Percentiles rank a stretch among this genome's conserved stretches.
These are phyloP conservation scores for Rhinogobio ventralis DNA, from an alignment of 2,797 vertebrate genomes.

Conservation along the genomic window DNA sequence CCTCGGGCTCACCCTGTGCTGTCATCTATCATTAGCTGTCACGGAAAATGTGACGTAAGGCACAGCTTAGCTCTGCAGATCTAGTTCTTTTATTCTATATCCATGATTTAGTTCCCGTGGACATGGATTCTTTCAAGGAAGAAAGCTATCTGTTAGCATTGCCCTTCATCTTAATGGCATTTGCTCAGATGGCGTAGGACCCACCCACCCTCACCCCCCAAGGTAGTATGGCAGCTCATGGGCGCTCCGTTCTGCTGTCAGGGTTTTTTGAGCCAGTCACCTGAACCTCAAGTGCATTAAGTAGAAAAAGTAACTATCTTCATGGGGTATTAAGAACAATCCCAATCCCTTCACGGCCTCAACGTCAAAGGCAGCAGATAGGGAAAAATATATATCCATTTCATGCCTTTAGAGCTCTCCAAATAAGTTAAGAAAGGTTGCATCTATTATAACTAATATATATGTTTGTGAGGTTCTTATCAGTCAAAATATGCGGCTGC, in stretches of 20 bases:
- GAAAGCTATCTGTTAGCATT: background rate
- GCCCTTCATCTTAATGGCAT: background rate
- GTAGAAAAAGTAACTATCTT: background rate
- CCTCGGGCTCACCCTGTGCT: slow-evolving; percentile 14
- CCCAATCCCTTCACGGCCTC: background rate
- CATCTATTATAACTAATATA: background rate
- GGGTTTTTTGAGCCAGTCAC: background rate
- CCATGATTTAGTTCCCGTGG: background rate
- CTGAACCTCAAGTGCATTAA: background rate
- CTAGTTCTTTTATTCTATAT: background rate
- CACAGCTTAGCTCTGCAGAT: background rate
- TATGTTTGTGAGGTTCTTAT: background rate
- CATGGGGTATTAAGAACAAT: background rate
- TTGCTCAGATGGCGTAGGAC: background rate
- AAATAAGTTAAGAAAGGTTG: background rate
- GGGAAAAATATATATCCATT: background rate
- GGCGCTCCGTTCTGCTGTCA: background rate
- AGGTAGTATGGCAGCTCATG: background rate
- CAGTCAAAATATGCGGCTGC: background rate
- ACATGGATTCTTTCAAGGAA: background rate
- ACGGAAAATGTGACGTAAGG: slow-evolving; percentile 11
- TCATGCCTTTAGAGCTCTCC: background rate
- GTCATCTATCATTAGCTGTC: slow-evolving; percentile 39
- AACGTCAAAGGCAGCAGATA: background rate
- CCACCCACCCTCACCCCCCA: too few species aligned